These are phyloP conservation scores for Rhabdophis nuchalis DNA, from an alignment of 2,797 vertebrate species.

Conservation along the genomic window DNA sequence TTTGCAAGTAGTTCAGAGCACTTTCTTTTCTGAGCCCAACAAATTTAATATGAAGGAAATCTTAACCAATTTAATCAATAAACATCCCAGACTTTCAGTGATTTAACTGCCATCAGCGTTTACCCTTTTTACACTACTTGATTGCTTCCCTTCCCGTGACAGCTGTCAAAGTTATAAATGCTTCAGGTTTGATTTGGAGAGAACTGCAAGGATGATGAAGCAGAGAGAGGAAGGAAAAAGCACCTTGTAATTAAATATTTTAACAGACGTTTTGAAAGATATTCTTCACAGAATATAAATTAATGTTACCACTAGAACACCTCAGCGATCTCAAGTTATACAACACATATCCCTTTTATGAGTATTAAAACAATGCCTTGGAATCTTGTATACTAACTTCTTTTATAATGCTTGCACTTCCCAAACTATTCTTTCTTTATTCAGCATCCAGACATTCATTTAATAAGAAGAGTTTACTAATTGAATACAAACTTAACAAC, in stretches of 20 bases:
- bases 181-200: constrained; percentile 17
- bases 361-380: constrained; percentile 28
- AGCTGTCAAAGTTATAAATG: constrained; percentile 13
- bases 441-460: neutral
- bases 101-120: constrained; percentile 16
- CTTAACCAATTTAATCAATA: constrained; percentile 1
- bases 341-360: constrained; percentile 25
- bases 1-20: neutral
- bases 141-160: neutral
- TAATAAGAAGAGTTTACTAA: neutral
- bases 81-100: rapidly evolving
- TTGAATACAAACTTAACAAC: neutral
- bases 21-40: constrained; percentile 4
- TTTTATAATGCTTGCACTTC: neutral
- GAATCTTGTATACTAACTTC: neutral
- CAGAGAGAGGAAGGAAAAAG: constrained; percentile 14
- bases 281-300: constrained; percentile 42
- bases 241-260: constrained; percentile 55
- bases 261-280: constrained; percentile 39
- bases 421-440: neutral
- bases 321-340: constrained; percentile 34
- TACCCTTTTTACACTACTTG: neutral
- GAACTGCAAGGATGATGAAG: neutral
- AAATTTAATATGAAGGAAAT: constrained; percentile 6
- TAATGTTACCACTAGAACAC: neutral